A percentile compares a stretch with the other conserved stretches of the same genome.
These are phyloP conservation scores for Cenopis cana DNA, from an alignment of 2,888 invertebrate genomes.

Conservation along the genomic window DNA sequence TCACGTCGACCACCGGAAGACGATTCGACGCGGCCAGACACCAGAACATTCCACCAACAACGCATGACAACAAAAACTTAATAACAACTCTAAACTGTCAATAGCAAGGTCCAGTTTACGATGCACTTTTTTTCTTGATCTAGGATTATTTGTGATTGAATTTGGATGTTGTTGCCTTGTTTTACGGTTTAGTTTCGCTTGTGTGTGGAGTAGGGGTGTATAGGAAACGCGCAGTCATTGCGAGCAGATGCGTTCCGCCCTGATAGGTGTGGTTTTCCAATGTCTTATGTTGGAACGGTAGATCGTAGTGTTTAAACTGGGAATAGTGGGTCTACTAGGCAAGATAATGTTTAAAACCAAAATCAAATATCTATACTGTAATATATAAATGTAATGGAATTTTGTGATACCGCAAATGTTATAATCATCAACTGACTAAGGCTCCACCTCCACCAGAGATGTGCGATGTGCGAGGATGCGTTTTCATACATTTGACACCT, in stretches of 20 bases:
- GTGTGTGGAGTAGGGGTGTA: conserved; percentile 55
- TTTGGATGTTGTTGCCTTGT: conserved; percentile 39
- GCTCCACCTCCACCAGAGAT: no score
- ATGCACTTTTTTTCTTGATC: conserved; percentile 7
- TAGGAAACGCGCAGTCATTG: conserved; percentile 73
- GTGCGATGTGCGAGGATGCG: no score
- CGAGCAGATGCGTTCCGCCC: conserved; percentile 76
- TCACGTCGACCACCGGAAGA: conserved; percentile 83
- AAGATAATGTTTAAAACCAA: not conserved
- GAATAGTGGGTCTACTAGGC: not conserved
- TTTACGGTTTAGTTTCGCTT: conserved; percentile 50
- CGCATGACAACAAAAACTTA: conserved; percentile 54
- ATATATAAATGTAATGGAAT: no score
- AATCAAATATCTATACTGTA: no score
- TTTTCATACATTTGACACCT: no score
- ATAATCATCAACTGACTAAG: no score
- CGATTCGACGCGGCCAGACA: conserved; percentile 78
- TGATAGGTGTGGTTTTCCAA: conserved; percentile 64
- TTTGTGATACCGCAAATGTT: no score
- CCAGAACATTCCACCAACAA: conserved; percentile 69
- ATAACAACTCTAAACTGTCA: conserved; percentile 48
- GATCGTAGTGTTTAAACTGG: conserved; percentile 18
- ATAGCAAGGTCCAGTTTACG: conserved; percentile 34
- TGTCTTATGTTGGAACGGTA: conserved; percentile 40
- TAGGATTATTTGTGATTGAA: conserved; percentile 12